Percentiles rank a stretch among this genome's conserved stretches.
phyloP scores from a whole-genome alignment of 2,797 vertebrate genomes.

The Ctenopoma kingsleyae region DNA sequence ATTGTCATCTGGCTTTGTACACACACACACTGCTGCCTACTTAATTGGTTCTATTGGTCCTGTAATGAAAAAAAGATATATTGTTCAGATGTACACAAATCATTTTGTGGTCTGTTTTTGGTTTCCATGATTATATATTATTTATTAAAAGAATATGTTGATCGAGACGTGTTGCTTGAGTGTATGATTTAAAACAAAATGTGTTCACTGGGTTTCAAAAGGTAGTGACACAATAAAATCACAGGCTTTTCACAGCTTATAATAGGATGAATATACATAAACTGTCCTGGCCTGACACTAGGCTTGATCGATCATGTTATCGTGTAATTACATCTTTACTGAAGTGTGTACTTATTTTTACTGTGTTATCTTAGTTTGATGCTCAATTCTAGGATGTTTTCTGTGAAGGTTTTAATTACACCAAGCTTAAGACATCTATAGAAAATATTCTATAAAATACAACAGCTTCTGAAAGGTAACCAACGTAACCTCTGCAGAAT shows the following conservation, averaged over 20 bases:
- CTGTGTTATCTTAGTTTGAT: too few relatives aligned
- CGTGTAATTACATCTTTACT: not conserved
- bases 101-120: slow-evolving; percentile 43
- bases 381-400: too few relatives aligned
- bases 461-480: too few relatives aligned
- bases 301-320: not conserved
- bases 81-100: slow-evolving; percentile 49
- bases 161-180: slow-evolving; percentile 44
- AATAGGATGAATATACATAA: not conserved
- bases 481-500: too few relatives aligned
- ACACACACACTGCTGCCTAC: not conserved
- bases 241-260: not conserved
- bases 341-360: not conserved
- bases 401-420: too few relatives aligned
- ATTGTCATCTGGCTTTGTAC: slow-evolving; percentile 3
- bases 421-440: too few relatives aligned
- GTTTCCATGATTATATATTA: slow-evolving; percentile 58
- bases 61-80: slow-evolving; percentile 38
- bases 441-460: too few relatives aligned
- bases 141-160: slow-evolving; percentile 78
- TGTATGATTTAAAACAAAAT: slow-evolving; percentile 11
- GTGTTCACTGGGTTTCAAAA: not conserved
- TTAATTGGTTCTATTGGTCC: slow-evolving; percentile 46
- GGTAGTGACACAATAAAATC: not conserved
- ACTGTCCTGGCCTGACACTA: not conserved